Conservation (phyloP, 2,113 vertebrate species). For the Xiphophorus couchianus region DNA sequence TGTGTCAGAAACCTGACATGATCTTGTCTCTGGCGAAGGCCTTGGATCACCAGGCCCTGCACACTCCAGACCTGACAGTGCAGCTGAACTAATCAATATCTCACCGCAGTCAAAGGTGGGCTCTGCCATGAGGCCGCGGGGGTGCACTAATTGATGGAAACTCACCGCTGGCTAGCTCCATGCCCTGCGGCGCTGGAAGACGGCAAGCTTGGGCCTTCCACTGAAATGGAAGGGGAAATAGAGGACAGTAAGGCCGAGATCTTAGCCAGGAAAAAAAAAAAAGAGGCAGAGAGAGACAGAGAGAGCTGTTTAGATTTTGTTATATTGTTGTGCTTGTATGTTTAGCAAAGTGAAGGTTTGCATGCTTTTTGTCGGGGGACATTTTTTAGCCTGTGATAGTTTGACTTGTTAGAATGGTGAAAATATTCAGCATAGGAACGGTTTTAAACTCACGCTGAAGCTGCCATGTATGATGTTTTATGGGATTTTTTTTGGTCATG, state of each 20-base stretch:
- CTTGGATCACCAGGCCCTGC: conserved; percentile 89
- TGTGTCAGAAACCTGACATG: conserved; percentile 78
- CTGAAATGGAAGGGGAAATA: conserved; percentile 65
- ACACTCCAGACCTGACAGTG: conserved; percentile 95
- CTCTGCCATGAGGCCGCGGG: conserved; percentile 86
- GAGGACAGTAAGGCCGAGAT: conserved; percentile 67
- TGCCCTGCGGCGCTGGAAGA: conserved; percentile 88
- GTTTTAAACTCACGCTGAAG: conserved; percentile 19
- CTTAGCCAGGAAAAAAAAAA: conserved; percentile 48
- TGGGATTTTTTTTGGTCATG: not conserved
- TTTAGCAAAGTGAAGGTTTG: conserved; percentile 42
- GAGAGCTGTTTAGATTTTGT: conserved; percentile 59
- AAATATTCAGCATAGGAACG: conserved; percentile 10
- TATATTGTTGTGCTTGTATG: conserved; percentile 47
- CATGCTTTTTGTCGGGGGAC: conserved; percentile 42
- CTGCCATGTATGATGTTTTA: conserved; percentile 11
- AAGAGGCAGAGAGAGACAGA: conserved; percentile 31
- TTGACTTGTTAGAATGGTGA: conserved; percentile 18
- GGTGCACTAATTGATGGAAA: conserved; percentile 95
- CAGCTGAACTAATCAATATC: conserved; percentile 96
- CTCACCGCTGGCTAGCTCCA: conserved; percentile 87
- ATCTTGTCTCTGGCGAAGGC: conserved; percentile 87
- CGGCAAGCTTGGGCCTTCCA: conserved; percentile 77
- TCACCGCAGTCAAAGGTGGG: conserved; percentile 85
- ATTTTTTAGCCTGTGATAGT: conserved; percentile 21